Percentiles rank a stretch among this genome's conserved stretches.
phyloP scores from a whole-genome alignment of 2,113 vertebrate species.

The human (Homo sapiens) region DNA sequence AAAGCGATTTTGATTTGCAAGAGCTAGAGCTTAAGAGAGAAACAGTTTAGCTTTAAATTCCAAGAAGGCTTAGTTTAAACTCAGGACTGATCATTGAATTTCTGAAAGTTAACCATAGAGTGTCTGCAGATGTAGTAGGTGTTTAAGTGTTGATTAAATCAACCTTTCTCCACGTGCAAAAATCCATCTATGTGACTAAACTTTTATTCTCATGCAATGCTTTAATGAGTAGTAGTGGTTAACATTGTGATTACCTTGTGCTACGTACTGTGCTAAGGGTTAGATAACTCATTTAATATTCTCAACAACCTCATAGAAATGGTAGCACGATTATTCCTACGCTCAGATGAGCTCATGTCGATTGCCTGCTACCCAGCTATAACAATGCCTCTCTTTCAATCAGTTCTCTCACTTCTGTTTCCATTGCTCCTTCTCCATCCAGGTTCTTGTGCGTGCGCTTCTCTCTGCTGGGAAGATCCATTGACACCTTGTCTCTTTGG shows the following conservation, averaged over 20 bases:
- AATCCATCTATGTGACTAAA: neutral
- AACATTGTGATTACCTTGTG: neutral
- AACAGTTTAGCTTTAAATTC: constrained; percentile 58
- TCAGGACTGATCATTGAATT: neutral
- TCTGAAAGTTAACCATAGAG: neutral
- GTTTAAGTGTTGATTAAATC: neutral
- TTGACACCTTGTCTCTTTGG: neutral
- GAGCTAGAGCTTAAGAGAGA: constrained; percentile 15
- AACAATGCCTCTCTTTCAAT: neutral
- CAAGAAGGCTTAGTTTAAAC: constrained; percentile 48
- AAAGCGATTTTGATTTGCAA: constrained; percentile 40
- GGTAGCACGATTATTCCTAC: neutral
- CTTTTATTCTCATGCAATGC: neutral
- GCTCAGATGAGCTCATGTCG: neutral
- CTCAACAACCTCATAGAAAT: neutral
- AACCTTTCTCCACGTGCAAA: neutral
- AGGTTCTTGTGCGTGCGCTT: neutral
- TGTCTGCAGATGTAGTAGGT: neutral
- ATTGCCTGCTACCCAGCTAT: neutral
- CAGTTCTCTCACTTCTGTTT: neutral
- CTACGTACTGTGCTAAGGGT: neutral
- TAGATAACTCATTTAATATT: constrained; percentile 45
- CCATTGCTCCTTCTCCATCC: neutral
- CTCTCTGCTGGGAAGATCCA: neutral
- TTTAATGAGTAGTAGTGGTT: neutral